Base-by-base conservation (phyloP, 2,797 vertebrate genomes). In the Chaetodon trifasciatus region DNA sequence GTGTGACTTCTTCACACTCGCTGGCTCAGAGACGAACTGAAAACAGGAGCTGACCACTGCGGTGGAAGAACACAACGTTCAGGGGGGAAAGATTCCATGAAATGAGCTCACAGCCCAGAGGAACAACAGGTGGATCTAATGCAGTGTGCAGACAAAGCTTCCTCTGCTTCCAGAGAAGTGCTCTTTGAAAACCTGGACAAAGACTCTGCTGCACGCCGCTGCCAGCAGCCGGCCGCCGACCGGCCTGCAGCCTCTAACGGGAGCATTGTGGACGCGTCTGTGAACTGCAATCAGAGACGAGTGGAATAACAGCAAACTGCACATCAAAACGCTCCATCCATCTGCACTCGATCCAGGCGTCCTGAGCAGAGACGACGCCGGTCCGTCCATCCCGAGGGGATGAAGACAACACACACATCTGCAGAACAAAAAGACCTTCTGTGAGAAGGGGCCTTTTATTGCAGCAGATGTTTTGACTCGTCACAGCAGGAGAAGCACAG, bases 241-340 rank as follows among this genome's bases (percentile, higher is more conserved):
- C 32, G 76, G 68, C 77, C 68, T 68, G 62, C 37, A 72, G 64
- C 76, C 81, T 84, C 84, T 84, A 82, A 60, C 70, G 35, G 64
- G 28, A 82, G 76, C 55, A 68, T 80, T 80, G 77, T 83, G 64
- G 63, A 73, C 23, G 39, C 40, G 55, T 50, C 53, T 81, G 61
- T 76, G 88, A 84, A 63, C 75, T 37, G 70, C 17, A 76, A 78
- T 74, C 70, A 86, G 63, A 80, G 66, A 8, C 76, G 44, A 73
- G 81, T 0, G 58, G 64, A 74, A 84, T n/a, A 70, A 79, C n/a
- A 21, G 72, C 35, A 81, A 76, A 82, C 76, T 78, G 65, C 70
- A 71, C 70, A 65, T 76, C 57, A 46, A 81, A 80, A 80, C 74
- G 37, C 37, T 11, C 65, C 42, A 46, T 75, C 76, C 64, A 1